Evolutionary conservation across 2,797 vertebrate genomes (phyloP).

Genomic region (Rhabdophis nuchalis): DNA sequence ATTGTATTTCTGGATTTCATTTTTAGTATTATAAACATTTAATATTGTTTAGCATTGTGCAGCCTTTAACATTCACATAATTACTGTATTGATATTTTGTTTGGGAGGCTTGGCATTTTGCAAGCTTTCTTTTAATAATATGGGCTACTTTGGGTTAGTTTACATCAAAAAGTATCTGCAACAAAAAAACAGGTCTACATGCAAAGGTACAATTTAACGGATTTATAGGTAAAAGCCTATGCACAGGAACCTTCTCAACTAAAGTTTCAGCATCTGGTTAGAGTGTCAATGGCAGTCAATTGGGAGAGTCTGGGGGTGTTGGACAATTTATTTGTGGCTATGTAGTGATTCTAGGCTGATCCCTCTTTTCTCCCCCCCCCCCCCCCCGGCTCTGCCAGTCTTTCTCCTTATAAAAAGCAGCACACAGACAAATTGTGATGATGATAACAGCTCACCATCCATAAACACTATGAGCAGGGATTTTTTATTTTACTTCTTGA

Average conservation of each 20-base stretch:
- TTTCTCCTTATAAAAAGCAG: background rate
- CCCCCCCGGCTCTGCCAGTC: background rate
- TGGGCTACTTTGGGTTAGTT: background rate
- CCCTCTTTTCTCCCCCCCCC: background rate
- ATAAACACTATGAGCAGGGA: background rate
- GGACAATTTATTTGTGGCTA: background rate
- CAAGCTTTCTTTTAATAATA: background rate
- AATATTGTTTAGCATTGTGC: background rate
- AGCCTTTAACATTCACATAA: background rate
- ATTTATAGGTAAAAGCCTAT: background rate
- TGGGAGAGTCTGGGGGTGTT: background rate
- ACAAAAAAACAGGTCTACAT: background rate
- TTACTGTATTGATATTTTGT: background rate
- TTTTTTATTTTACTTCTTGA: background rate
- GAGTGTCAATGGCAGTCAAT: background rate
- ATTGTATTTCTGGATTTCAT: background rate
- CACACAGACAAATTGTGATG: background rate
- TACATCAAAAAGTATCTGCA: background rate
- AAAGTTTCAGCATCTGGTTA: background rate
- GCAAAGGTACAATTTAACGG: background rate
- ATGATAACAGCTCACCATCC: background rate
- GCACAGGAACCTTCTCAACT: background rate
- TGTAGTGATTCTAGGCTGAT: background rate
- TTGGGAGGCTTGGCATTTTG: background rate
- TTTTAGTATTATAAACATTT: background rate